Conservation (phyloP, 2,888 invertebrate genomes). For the Drosophila subsilvestris region DNA sequence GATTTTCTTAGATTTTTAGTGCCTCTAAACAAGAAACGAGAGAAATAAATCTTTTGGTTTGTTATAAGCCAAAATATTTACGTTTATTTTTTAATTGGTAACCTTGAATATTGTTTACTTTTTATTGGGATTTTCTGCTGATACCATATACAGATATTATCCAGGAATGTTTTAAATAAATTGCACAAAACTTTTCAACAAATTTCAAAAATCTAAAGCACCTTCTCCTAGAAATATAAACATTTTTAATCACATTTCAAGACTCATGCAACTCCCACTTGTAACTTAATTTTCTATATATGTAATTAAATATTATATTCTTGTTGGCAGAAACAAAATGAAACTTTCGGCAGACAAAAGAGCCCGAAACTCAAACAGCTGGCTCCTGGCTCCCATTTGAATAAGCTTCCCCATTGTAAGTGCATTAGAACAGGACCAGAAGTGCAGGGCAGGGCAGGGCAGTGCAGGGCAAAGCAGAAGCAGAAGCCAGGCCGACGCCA, state of each 20-base stretch:
- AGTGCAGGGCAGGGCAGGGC: conserved; percentile 3
- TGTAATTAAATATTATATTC: not conserved
- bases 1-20: not conserved
- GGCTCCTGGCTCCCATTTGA: not conserved
- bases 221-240: not conserved
- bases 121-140: not conserved
- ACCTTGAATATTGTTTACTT: not conserved
- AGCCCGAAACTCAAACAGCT: not conserved
- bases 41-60: not conserved
- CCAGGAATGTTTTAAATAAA: not conserved
- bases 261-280: not conserved
- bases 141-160: not conserved
- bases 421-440: conserved; percentile 34
- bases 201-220: too few relatives aligned
- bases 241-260: not conserved
- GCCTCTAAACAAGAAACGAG: not conserved
- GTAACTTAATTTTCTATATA: not conserved
- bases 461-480: conserved; percentile 27
- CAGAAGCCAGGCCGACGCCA: conserved; percentile 39
- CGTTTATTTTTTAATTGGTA: not conserved
- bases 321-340: not conserved
- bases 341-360: not conserved
- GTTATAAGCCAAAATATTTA: not conserved
- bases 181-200: not conserved
- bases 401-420: conserved; percentile 15